Percentiles rank a stretch among this genome's conserved stretches.
Evolutionary conservation across 1,140 invertebrate species (phyloP).

Genomic region (Ridgeia piscesae): DNA sequence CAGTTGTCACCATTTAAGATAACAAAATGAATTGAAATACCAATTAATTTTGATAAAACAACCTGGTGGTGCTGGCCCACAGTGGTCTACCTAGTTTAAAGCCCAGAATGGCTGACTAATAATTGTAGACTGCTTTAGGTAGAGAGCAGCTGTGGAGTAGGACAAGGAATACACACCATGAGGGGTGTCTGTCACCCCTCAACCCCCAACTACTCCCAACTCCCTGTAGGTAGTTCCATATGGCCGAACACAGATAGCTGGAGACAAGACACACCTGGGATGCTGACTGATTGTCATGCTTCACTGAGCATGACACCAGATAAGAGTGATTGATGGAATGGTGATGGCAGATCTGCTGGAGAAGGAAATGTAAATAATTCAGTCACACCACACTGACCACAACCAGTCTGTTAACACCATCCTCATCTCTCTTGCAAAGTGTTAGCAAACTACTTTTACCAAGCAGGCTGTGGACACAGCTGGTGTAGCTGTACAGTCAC

Average conservation of each 20-base stretch:
- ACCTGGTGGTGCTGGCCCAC: not conserved
- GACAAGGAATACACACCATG: not conserved
- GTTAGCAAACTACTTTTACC: not conserved
- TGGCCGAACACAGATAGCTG: not conserved
- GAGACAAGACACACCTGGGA: not conserved
- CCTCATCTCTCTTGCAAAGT: not conserved
- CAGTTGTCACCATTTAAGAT: not conserved
- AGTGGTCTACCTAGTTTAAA: not conserved
- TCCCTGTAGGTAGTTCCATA: not conserved
- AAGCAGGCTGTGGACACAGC: not conserved
- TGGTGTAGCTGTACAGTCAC: too few species aligned
- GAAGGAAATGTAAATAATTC: not conserved
- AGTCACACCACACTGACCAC: not conserved
- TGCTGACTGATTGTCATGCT: not conserved
- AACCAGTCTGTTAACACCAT: not conserved
- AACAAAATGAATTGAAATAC: not conserved
- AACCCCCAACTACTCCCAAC: not conserved
- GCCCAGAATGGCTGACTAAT: not conserved
- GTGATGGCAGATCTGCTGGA: not conserved
- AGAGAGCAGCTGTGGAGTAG: not conserved
- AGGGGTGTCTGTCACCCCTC: not conserved
- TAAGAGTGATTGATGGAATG: not conserved
- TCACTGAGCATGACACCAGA: not conserved
- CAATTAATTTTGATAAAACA: not conserved
- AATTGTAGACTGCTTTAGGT: not conserved